Percentiles rank a stretch among this genome's conserved stretches.
Conservation (phyloP, 2,113 vertebrate genomes). For the Oryzias woworae region DNA sequence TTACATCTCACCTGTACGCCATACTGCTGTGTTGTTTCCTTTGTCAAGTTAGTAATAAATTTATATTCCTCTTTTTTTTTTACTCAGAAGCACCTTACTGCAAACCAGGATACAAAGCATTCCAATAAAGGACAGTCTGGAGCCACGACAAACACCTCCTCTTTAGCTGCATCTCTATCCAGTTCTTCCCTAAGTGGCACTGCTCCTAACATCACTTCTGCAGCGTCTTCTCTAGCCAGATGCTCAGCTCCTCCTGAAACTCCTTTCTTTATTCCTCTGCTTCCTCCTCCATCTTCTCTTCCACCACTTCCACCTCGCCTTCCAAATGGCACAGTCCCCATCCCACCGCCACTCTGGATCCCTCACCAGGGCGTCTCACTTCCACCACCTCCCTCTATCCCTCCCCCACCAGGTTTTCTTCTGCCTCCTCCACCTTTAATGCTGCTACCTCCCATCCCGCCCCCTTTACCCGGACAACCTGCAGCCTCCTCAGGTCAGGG, state of each 20-base stretch:
- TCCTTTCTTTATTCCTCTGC: slow-evolving; percentile 40
- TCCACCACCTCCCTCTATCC: slow-evolving; percentile 38
- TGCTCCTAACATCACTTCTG: neutral
- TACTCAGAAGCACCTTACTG: slow-evolving; percentile 78
- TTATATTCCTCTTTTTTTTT: slow-evolving; percentile 2
- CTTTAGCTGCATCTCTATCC: slow-evolving; percentile 4
- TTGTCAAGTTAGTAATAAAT: slow-evolving; percentile 1
- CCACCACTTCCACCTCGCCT: slow-evolving; percentile 54
- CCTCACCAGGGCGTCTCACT: slow-evolving; percentile 40
- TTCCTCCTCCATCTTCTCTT: slow-evolving; percentile 33
- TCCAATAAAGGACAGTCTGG: slow-evolving; percentile 78
- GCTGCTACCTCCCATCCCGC: slow-evolving; percentile 43
- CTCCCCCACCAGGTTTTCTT: slow-evolving; percentile 43
- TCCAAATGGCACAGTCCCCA: slow-evolving; percentile 60
- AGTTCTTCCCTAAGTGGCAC: slow-evolving; percentile 20
- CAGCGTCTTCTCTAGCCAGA: slow-evolving; percentile 13
- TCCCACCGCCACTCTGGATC: slow-evolving; percentile 70
- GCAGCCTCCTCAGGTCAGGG: slow-evolving; percentile 80
- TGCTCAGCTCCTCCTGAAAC: slow-evolving; percentile 10
- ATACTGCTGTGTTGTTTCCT: neutral
- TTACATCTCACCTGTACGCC: too few relatives aligned
- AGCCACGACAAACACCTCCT: slow-evolving; percentile 59
- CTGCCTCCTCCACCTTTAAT: slow-evolving; percentile 52
- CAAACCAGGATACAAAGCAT: slow-evolving; percentile 82
- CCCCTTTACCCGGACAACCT: slow-evolving; percentile 73